These are phyloP conservation scores for Sinodicranocentrus sp. DNA, from an alignment of 2,888 invertebrate species.

Conservation along the genomic window DNA sequence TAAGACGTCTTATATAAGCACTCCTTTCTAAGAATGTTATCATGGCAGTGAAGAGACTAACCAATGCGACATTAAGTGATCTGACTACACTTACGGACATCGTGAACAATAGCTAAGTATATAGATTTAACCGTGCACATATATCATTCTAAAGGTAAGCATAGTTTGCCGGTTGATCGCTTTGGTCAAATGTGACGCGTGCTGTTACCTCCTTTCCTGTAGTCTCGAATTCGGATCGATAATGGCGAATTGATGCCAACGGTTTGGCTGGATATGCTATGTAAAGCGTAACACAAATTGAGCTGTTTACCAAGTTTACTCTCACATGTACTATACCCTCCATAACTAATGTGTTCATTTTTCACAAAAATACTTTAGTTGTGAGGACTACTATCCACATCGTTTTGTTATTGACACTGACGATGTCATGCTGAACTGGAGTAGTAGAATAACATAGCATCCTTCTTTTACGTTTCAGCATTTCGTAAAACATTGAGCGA, in stretches of 20 bases:
- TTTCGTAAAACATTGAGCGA: not conserved
- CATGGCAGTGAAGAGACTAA: not conserved
- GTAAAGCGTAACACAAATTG: slow-evolving; percentile 2
- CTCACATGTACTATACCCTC: not conserved
- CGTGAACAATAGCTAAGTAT: not conserved
- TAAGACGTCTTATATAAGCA: slow-evolving; percentile 8
- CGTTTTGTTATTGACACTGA: slow-evolving; percentile 36
- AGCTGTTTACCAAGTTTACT: not conserved
- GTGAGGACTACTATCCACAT: not conserved
- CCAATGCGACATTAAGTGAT: not conserved
- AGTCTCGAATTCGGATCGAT: slow-evolving; percentile 44
- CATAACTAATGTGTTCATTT: not conserved
- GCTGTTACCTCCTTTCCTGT: slow-evolving; percentile 17
- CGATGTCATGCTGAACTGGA: slow-evolving; percentile 7
- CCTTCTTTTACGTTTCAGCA: not conserved
- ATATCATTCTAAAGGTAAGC: not conserved
- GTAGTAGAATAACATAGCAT: not conserved
- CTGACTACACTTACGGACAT: no score
- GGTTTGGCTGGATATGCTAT: not conserved
- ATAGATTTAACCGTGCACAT: not conserved
- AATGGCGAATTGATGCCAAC: slow-evolving; percentile 35
- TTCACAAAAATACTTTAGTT: not conserved
- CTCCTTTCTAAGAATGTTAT: no score
- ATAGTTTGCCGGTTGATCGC: slow-evolving; percentile 12
- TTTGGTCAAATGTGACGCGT: slow-evolving; percentile 13